Percentiles rank a stretch among this genome's conserved stretches.
These are phyloP conservation scores for Petrolisthes manimaculis DNA, from an alignment of 2,888 invertebrate species.

Conservation along the genomic window DNA sequence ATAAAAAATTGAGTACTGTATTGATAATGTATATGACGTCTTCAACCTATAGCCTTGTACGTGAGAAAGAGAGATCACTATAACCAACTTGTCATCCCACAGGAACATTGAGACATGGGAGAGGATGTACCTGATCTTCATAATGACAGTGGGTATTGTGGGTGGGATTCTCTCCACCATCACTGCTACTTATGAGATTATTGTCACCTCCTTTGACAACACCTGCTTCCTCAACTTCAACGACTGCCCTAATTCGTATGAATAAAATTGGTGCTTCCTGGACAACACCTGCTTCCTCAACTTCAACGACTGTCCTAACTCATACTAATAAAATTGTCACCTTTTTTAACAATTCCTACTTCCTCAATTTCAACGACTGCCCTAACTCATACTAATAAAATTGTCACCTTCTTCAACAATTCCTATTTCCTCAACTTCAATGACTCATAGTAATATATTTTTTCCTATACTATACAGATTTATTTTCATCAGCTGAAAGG, in stretches of 20 bases:
- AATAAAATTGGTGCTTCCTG: background rate
- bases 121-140: slow-evolving; percentile 12
- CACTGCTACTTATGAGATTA: slow-evolving; percentile 15
- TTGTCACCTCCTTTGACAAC: slow-evolving; percentile 1
- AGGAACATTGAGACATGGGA: background rate
- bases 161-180: slow-evolving; percentile 28
- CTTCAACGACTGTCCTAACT: background rate
- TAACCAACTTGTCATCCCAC: too few relatives aligned
- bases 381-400: background rate
- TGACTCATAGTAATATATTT: background rate
- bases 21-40: too few relatives aligned
- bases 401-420: background rate
- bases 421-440: slow-evolving; percentile 17
- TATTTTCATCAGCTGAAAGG: too few relatives aligned
- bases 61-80: too few relatives aligned
- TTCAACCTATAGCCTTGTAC: too few relatives aligned
- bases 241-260: background rate
- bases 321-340: background rate
- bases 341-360: slow-evolving; percentile 4
- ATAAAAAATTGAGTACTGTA: too few relatives aligned
- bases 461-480: background rate
- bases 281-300: slow-evolving; percentile 4
- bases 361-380: background rate
- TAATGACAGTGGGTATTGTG: slow-evolving; percentile 28
- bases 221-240: slow-evolving; percentile 23